Evolutionary conservation across 2,113 vertebrate species (phyloP), one percentile per base, ranked within the genome.

Genomic region (Morone chrysops): DNA sequence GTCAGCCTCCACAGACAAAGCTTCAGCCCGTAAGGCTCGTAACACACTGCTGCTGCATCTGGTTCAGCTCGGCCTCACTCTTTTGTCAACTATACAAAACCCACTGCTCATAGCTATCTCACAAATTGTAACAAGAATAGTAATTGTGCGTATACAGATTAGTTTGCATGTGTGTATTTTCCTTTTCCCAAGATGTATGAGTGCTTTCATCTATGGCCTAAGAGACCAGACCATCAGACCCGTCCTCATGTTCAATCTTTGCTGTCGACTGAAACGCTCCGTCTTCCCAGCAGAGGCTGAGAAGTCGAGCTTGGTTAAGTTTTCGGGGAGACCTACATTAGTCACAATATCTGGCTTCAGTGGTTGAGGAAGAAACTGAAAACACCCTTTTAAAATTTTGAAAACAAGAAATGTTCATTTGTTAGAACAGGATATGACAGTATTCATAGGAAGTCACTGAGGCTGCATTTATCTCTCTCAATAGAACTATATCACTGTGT

Each of bases 1-100:
- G 50, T 92, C 91, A 0, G 80, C 92, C 7, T 90, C 92, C 17
- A 70, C 89, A 18, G 68, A 90, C 67, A 87, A 87, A n/a, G n/a
- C 50, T 38, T 93, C 82, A 1, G 83, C 81, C 17, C 48, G 8
- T 6, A 94, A 92, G 77, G 90, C 91, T 60, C 88, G 87, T n/a
- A 88, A 81, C 53, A 94, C 93, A 0, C 72, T 93, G 60, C 75
- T 93, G 57, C 80, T 94, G 76, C 91, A 94, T 43, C 41, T 94
- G 60, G 71, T 92, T 8, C 92, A 94, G 75, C 80, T 93, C 25
- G 81, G 75, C 5, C 86, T 91, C 74, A 91, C 9, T 3, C 50
- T 53, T 6, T 53, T 10, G 8, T 53, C 50, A 18, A 20, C 50
- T 8, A 20, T 53, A 7, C 8, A 53, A 2, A 18, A 18, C 18